A percentile compares a stretch with the other conserved stretches of the same genome.
phyloP scores from a whole-genome alignment of 2,113 vertebrate species.

The Coptodon bakossiorum region DNA sequence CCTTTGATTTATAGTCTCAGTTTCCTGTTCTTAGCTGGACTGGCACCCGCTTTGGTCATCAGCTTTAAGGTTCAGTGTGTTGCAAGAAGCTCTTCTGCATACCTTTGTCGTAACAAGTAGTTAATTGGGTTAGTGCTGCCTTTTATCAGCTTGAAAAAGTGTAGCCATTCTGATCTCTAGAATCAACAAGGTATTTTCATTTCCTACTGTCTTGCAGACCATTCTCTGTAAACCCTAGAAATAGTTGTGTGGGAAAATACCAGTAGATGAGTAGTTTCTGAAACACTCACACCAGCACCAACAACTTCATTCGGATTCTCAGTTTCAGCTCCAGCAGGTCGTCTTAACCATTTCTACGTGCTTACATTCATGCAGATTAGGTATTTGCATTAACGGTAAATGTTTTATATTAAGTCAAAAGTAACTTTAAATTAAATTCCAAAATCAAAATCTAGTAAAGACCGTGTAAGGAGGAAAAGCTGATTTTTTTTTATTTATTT shows the following conservation, averaged over 20 bases:
- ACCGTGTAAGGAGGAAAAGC: not conserved
- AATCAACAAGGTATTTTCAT: not conserved
- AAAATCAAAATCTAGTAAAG: not conserved
- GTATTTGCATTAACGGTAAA: not conserved
- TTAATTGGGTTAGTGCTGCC: not conserved
- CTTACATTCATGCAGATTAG: not conserved
- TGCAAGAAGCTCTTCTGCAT: not conserved
- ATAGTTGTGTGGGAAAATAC: not conserved
- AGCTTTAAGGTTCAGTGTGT: not conserved
- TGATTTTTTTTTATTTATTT: rapidly evolving
- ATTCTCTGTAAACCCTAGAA: not conserved
- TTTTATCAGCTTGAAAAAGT: not conserved
- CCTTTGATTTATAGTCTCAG: not conserved
- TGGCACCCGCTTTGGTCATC: not conserved
- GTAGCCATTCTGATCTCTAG: not conserved
- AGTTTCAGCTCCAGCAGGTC: rapidly evolving
- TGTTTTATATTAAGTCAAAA: not conserved
- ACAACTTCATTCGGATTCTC: not conserved
- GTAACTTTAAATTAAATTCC: not conserved
- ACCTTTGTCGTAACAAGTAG: not conserved
- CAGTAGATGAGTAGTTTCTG: not conserved
- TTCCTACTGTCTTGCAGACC: not conserved
- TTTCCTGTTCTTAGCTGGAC: rapidly evolving
- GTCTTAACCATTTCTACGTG: not conserved
- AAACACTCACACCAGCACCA: not conserved